Evolutionary conservation across 2,797 vertebrate genomes (phyloP), one percentile per base, ranked within the genome.

Genomic region (Paguma larvata): DNA sequence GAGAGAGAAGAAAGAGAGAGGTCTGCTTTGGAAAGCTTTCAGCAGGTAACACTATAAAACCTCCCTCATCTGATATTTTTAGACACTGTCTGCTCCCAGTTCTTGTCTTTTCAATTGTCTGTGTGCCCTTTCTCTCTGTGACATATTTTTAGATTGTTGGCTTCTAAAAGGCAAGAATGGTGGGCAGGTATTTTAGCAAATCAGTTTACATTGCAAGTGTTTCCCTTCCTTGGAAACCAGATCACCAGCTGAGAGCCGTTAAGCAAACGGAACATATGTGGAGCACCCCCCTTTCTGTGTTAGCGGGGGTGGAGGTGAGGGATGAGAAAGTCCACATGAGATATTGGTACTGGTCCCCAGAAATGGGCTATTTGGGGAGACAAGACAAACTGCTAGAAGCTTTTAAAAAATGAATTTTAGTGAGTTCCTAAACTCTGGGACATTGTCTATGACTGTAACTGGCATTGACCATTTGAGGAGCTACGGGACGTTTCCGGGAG

Each of bases 61-160:
- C 56, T 51, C 75, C 59, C 13, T 89, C 94, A 96, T 80, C 86
- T 95, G 89, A 67, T 89, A 85, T 97, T 95, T 97, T 94, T 84
- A 95, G 85, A 85, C 51, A 14, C 30, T 80, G 14, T 75, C 87
- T 84, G 53, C 73, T 85, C 75, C 78, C 53, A 92, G 75, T 83
- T 82, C 73, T 89, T 89, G 30, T 91, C 78, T 93, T 93, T 96
- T 82, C 92, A 94, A 84, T 94, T 85, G 62, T 94, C 59, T 78
- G 41, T 63, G 51, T 78, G 85, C 56, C 87, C 85, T 94, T 97
- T 97, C n/a, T 96, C 86, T 85, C 53, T 77, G 34, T 92, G 85
- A 73, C 23, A 51, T 91, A 68, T 90, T 94, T 97, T 96, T 94
- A 97, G 84, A 89, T 75, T 59, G 30, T 59, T 90, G 73, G 62